Conservation (phyloP, 2,888 invertebrate genomes). For the Toxonevra muliebris region DNA sequence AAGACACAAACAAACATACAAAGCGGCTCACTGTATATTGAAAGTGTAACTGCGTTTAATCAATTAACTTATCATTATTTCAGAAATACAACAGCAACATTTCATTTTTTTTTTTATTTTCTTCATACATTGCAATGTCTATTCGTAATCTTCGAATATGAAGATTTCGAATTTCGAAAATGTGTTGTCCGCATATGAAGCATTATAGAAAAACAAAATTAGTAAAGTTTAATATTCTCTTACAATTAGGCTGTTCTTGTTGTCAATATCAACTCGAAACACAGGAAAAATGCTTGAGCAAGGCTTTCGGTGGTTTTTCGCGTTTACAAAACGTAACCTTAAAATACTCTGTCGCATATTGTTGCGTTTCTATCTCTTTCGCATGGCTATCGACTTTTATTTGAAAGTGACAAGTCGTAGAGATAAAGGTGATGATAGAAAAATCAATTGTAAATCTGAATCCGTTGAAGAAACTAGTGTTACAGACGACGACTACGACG, state of each 20-base stretch:
- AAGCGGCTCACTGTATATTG: too few species aligned
- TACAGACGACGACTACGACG: slow-evolving; percentile 12
- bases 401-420: slow-evolving; percentile 39
- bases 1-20: too few species aligned
- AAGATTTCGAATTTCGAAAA: too few species aligned
- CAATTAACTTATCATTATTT: too few species aligned
- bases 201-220: neutral
- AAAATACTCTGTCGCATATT: slow-evolving; percentile 43
- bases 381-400: slow-evolving; percentile 49
- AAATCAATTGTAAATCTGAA: neutral
- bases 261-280: slow-evolving; percentile 56
- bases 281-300: slow-evolving; percentile 45
- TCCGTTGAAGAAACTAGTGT: slow-evolving; percentile 29
- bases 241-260: slow-evolving; percentile 1
- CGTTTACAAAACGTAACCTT: slow-evolving; percentile 38
- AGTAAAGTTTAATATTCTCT: slow-evolving; percentile 3
- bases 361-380: slow-evolving; percentile 50
- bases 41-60: too few species aligned
- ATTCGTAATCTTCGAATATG: too few species aligned
- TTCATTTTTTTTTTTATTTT: too few species aligned
- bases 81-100: too few species aligned
- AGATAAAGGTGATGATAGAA: slow-evolving; percentile 5
- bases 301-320: slow-evolving; percentile 44
- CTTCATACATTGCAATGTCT: too few species aligned
- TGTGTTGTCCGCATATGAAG: too few species aligned